Base-by-base conservation (phyloP, 2,888 invertebrate genomes). In the Harpalus rufipes region DNA sequence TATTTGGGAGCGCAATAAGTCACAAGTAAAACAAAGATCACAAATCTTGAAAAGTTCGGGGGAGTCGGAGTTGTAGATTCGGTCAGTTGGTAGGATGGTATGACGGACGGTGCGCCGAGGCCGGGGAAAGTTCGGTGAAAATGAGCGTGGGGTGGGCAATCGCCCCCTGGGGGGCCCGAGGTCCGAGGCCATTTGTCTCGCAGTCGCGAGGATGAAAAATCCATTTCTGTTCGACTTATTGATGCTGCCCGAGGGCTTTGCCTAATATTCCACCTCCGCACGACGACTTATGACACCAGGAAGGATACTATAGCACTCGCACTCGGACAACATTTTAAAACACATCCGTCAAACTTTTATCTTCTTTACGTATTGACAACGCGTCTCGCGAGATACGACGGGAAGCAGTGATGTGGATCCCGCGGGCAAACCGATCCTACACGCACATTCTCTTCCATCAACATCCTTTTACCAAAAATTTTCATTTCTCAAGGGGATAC, bases 191-290 rank as follows among this genome's bases (percentile, higher is more conserved):
- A 90, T 91, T 91, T 90, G 90, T 91, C 90, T 90, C 86, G 87
- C 87, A 87, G 88, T 87, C 87, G 85, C 87, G 87, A 89, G 90
- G 91, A 91, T 91, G 91, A 91, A 91, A 91, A 91, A 91, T 91
- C 91, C 91, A 91, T 91, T 91, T 91, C 91, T 91, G 90, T 89
- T 88, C 89, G 91, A 91, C 91, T 91, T 91, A 91, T 91, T 91
- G 91, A 91, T 91, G 91, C 89, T 89, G 89, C 91, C 91, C 91
- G 86, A 83, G 88, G 90, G 88, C 86, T 68, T 68, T 68, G 12
- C 39, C 68, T 68, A 68, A 68, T 68, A 68, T 68, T 68, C 68
- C 25, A n/a, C 59, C 59, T 14, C 59, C 7, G 14, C 39, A 61
- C 7, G 12, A 12, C 44, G 44, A 81, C 81, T 81, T 81, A 81